Conservation (phyloP, 1,140 invertebrate genomes). For the Drosophila ohnishii region DNA sequence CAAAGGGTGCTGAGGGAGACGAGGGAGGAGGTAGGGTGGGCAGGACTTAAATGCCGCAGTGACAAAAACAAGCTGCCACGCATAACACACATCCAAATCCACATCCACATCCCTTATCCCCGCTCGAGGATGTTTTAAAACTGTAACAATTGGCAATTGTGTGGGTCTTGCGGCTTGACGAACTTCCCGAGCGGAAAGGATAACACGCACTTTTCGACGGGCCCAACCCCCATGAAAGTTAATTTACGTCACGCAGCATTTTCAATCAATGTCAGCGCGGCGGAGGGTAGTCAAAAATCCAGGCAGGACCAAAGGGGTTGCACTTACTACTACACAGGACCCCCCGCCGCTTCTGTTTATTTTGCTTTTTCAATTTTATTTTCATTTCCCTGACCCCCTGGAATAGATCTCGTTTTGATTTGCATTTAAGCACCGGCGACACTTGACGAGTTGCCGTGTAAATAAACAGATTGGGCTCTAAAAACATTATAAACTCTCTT, state of each 20-base stretch:
- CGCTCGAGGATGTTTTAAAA: slow-evolving; percentile 63
- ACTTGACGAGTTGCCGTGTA: slow-evolving; percentile 70
- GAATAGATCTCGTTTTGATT: slow-evolving; percentile 78
- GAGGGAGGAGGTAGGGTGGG: neutral
- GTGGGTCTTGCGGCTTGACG: slow-evolving; percentile 76
- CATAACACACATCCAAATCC: slow-evolving; percentile 7
- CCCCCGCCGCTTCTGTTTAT: slow-evolving; percentile 73
- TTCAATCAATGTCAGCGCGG: slow-evolving; percentile 74
- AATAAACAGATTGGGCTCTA: slow-evolving; percentile 60
- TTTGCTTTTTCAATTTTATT: slow-evolving; percentile 64
- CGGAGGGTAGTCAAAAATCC: slow-evolving; percentile 6
- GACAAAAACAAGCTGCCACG: slow-evolving; percentile 78
- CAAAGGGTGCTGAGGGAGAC: slow-evolving; percentile 10
- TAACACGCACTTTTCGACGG: slow-evolving; percentile 73
- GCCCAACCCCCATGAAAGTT: slow-evolving; percentile 70
- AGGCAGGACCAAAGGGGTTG: slow-evolving; percentile 32
- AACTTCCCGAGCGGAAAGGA: slow-evolving; percentile 68
- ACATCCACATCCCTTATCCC: slow-evolving; percentile 31
- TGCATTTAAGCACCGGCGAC: slow-evolving; percentile 71
- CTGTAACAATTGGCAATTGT: slow-evolving; percentile 81
- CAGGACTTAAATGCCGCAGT: slow-evolving; percentile 69
- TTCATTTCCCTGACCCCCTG: slow-evolving; percentile 58
- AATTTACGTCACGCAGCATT: slow-evolving; percentile 82
- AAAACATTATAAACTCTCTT: slow-evolving; percentile 13
- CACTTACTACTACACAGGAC: neutral